Evolutionary conservation across 2,797 vertebrate genomes (phyloP).

Genomic region (Argentina silus): DNA sequence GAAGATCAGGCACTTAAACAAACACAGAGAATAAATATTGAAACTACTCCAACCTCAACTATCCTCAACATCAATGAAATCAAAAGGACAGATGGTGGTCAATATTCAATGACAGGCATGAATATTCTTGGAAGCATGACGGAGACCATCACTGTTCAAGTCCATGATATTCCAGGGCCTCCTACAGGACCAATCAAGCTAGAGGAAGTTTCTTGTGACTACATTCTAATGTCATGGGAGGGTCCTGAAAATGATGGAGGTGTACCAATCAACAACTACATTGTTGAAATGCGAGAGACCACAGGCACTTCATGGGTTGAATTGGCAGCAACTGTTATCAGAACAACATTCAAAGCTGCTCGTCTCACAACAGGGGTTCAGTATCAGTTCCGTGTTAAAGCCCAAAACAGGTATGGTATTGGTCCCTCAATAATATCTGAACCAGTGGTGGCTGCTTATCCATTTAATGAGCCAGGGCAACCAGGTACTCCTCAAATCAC

Average conservation of each 20-base stretch:
- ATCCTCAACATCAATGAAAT: slow-evolving; percentile 93
- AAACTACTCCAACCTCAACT: slow-evolving; percentile 91
- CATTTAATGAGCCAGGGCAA: slow-evolving; percentile 94
- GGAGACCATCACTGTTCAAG: slow-evolving; percentile 89
- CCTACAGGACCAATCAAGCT: slow-evolving; percentile 95
- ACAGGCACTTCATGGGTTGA: slow-evolving; percentile 94
- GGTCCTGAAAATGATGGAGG: slow-evolving; percentile 94
- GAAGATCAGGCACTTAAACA: slow-evolving; percentile 88
- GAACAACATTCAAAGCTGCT: slow-evolving; percentile 95
- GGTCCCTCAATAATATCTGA: slow-evolving; percentile 88
- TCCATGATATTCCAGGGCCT: slow-evolving; percentile 96
- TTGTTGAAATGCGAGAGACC: slow-evolving; percentile 97
- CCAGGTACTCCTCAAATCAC: slow-evolving; percentile 90
- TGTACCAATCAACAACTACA: slow-evolving; percentile 96
- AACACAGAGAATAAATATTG: slow-evolving; percentile 93
- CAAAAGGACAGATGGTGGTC: slow-evolving; percentile 87
- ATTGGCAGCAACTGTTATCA: slow-evolving; percentile 94
- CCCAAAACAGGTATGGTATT: slow-evolving; percentile 95
- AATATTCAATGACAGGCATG: slow-evolving; percentile 90
- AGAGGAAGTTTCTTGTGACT: slow-evolving; percentile 97
- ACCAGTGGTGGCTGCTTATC: slow-evolving; percentile 89
- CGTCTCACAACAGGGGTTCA: slow-evolving; percentile 89
- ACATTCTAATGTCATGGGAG: slow-evolving; percentile 93
- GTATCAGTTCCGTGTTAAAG: slow-evolving; percentile 97
- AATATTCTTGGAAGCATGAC: slow-evolving; percentile 93